phyloP scores from a whole-genome alignment of 2,888 invertebrate species.

The Eugnorisma glareosa region DNA sequence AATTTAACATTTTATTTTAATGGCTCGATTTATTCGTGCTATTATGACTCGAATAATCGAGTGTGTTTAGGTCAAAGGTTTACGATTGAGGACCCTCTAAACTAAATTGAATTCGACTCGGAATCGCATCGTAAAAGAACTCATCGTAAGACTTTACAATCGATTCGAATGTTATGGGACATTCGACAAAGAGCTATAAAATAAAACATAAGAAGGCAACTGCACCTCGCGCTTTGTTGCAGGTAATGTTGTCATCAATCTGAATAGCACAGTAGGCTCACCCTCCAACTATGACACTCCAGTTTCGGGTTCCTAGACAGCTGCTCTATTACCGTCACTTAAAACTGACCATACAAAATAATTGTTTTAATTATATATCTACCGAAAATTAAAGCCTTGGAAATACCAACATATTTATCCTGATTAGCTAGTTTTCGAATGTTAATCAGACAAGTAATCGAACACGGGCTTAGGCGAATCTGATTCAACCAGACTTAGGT shows the following conservation, averaged over 20 bases:
- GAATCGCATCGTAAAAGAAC: conserved; percentile 86
- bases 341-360: not conserved
- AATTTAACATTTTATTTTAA: conserved; percentile 68
- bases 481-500: not conserved
- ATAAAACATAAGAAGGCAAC: conserved; percentile 67
- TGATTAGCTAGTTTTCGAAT: not conserved
- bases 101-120: conserved; percentile 88
- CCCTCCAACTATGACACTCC: conserved; percentile 10
- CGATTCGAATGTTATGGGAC: conserved; percentile 77
- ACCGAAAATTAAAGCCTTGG: not conserved
- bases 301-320: not conserved
- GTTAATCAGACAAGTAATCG: not conserved
- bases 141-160: conserved; percentile 80
- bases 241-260: conserved; percentile 42
- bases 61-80: conserved; percentile 85
- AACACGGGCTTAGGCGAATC: not conserved
- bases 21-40: conserved; percentile 72
- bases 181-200: conserved; percentile 68
- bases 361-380: not conserved
- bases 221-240: conserved; percentile 55
- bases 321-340: too few species aligned
- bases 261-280: conserved; percentile 32
- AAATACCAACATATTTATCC: not conserved
- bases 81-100: conserved; percentile 81
- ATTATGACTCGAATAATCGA: conserved; percentile 75